Conservation (phyloP, 2,113 vertebrate genomes). For the Mesitornis unicolor region DNA sequence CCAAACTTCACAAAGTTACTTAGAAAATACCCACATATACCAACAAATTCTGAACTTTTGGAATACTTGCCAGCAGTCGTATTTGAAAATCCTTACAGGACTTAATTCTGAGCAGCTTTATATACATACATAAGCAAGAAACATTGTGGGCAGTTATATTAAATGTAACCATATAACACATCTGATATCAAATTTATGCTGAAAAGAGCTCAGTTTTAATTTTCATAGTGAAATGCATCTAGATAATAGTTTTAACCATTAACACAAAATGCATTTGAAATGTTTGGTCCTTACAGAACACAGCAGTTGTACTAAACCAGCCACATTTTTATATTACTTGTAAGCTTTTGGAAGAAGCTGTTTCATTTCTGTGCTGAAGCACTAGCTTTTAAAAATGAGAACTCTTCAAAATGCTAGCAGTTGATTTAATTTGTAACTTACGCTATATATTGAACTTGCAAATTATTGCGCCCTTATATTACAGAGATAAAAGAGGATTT, state of each 20-base stretch:
- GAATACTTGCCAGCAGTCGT: neutral
- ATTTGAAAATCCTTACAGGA: neutral
- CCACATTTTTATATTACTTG: neutral
- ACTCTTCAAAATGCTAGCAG: neutral
- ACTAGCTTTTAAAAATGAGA: neutral
- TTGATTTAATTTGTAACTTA: slow-evolving; percentile 31
- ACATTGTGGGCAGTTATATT: neutral
- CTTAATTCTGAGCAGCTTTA: neutral
- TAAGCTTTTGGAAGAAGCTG: neutral
- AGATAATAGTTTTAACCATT: neutral
- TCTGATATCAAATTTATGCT: neutral
- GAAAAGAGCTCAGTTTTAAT: neutral
- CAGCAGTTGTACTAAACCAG: neutral
- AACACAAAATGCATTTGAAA: neutral
- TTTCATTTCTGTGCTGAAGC: neutral
- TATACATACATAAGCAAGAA: neutral
- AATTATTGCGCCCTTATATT: neutral
- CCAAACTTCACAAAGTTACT: neutral
- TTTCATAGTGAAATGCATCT: neutral
- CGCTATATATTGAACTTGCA: neutral
- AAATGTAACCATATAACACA: neutral
- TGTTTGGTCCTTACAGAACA: neutral
- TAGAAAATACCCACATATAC: neutral
- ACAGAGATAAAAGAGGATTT: neutral
- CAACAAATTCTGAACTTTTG: neutral